A percentile compares a stretch with the other conserved stretches of the same genome.
These are phyloP conservation scores for Uropsilus gracilis DNA, from an alignment of 2,113 vertebrate genomes.

Conservation along the genomic window DNA sequence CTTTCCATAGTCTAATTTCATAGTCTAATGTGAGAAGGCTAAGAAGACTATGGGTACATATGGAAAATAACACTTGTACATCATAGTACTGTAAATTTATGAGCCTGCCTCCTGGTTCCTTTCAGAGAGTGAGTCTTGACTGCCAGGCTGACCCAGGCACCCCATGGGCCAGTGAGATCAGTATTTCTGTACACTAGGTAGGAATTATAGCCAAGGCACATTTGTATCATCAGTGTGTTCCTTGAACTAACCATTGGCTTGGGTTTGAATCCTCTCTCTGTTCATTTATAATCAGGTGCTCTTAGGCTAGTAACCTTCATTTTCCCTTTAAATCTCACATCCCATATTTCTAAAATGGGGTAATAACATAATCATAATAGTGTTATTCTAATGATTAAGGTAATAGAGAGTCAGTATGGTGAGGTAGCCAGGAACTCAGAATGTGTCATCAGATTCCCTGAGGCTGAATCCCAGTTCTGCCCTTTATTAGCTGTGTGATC, in stretches of 20 bases:
- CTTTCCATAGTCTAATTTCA: background rate
- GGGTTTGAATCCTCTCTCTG: background rate
- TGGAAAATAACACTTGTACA: background rate
- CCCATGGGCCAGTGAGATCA: background rate
- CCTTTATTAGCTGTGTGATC: background rate
- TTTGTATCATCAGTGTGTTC: background rate
- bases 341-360: background rate
- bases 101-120: background rate
- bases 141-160: background rate
- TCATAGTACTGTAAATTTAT: background rate
- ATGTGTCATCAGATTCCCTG: background rate
- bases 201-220: background rate
- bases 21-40: no score
- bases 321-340: background rate
- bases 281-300: background rate
- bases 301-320: background rate
- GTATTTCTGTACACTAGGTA: background rate
- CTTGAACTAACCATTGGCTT: background rate
- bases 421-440: background rate
- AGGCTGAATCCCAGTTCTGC: background rate
- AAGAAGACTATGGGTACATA: background rate
- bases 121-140: background rate
- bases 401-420: background rate
- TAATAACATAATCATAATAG: no score
- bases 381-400: background rate